Evolutionary conservation across 2,113 vertebrate genomes (phyloP).

Genomic region (Malurus melanocephalus): DNA sequence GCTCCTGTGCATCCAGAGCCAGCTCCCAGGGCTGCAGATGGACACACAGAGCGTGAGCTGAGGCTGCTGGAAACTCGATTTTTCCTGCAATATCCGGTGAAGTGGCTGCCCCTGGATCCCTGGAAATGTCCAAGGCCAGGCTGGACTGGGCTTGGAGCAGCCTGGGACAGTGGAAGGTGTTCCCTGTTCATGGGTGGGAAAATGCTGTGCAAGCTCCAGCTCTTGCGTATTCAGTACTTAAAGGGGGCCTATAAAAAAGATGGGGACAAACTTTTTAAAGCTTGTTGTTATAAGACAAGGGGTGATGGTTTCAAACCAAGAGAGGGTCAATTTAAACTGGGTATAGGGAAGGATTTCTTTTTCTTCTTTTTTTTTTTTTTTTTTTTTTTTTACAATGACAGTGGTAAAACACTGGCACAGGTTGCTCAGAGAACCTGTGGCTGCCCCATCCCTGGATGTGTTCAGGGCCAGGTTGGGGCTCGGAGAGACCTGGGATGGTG

Average conservation of each 20-base stretch:
- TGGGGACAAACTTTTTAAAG: not conserved
- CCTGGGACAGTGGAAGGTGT: not conserved
- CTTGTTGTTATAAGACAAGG: not conserved
- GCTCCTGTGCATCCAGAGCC: not conserved
- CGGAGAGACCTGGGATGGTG: not conserved
- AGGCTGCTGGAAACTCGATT: not conserved
- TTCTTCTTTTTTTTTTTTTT: too few relatives aligned
- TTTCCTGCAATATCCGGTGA: not conserved
- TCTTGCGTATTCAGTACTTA: not conserved
- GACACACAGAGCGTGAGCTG: accelerated
- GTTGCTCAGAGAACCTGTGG: not conserved
- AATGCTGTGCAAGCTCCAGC: not conserved
- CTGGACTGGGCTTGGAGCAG: accelerated
- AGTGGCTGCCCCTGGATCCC: not conserved
- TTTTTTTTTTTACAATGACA: not conserved
- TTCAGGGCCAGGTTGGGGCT: not conserved
- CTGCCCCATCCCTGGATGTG: not conserved
- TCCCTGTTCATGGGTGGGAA: not conserved
- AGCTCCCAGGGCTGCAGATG: not conserved
- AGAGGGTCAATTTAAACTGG: not conserved
- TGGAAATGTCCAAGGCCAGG: accelerated
- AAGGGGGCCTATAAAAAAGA: not conserved
- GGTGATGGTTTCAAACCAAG: not conserved
- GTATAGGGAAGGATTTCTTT: too few relatives aligned
- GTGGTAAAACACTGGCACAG: not conserved